These are phyloP conservation scores for Pelobates fuscus DNA, from an alignment of 2,113 vertebrate species.

Conservation along the genomic window DNA sequence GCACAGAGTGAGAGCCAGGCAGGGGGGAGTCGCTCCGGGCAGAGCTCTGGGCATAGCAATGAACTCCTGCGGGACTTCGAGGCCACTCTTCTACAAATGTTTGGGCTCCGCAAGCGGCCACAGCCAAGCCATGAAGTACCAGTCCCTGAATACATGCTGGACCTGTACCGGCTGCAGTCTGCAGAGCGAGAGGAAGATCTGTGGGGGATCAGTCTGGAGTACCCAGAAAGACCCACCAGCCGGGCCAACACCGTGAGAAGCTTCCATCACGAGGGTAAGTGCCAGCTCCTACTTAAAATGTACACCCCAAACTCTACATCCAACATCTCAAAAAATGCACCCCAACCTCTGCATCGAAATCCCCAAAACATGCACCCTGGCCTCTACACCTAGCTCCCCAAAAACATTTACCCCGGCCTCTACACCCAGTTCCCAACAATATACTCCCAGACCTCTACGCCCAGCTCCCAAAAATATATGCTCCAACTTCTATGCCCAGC, in stretches of 20 bases:
- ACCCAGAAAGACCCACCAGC: slow-evolving; percentile 91
- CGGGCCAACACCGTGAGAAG: slow-evolving; percentile 97
- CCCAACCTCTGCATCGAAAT: not conserved
- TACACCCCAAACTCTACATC: not conserved
- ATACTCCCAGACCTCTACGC: no score
- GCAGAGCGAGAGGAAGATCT: slow-evolving; percentile 86
- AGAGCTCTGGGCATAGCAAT: slow-evolving; percentile 90
- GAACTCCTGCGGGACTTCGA: slow-evolving; percentile 98
- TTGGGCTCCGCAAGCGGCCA: slow-evolving; percentile 91
- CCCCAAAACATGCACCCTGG: no score
- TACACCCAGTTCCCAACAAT: no score
- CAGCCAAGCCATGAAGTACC: slow-evolving; percentile 85
- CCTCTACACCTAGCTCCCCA: no score
- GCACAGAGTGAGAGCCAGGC: slow-evolving; percentile 83
- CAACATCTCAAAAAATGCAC: no score
- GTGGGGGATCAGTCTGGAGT: slow-evolving; percentile 80
- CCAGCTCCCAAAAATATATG: no score
- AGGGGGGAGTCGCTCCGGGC: slow-evolving; percentile 78
- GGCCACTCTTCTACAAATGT: slow-evolving; percentile 97
- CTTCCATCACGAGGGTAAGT: slow-evolving; percentile 97
- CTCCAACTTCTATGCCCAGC: no score
- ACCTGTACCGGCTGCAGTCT: slow-evolving; percentile 96
- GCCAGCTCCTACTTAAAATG: slow-evolving; percentile 25
- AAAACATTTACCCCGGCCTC: no score
- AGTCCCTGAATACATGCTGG: slow-evolving; percentile 92